Conservation (phyloP, 2,113 vertebrate genomes). For the Lanius collurio region DNA sequence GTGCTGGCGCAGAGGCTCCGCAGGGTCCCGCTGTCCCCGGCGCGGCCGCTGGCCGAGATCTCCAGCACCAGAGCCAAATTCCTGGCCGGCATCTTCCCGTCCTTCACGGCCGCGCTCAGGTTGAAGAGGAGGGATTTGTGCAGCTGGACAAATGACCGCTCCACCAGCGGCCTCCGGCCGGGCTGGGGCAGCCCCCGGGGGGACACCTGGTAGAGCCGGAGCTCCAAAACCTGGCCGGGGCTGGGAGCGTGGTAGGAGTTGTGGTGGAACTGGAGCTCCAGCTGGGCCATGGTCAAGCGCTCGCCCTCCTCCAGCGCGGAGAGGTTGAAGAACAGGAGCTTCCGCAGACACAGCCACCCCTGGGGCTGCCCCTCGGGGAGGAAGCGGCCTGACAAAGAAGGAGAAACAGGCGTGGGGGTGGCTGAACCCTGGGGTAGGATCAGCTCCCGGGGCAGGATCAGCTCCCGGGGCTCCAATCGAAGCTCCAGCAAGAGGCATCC, state of each 20-base stretch:
- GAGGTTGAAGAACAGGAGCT: conserved; percentile 86
- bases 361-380: conserved; percentile 9
- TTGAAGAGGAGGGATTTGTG: conserved; percentile 74
- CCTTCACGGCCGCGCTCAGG: conserved; percentile 71
- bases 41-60: not conserved
- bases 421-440: not conserved
- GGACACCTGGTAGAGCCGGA: conserved; percentile 72
- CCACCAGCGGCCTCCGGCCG: conserved; percentile 70
- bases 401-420: not conserved
- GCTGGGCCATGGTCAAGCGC: conserved; percentile 79
- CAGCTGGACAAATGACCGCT: conserved; percentile 69
- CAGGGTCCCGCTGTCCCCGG: rapidly evolving
- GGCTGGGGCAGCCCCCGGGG: conserved; percentile 41
- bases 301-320: conserved; percentile 83
- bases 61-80: conserved; percentile 78
- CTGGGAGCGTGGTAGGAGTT: conserved; percentile 17
- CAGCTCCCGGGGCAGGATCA: conserved; percentile 19
- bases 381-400: conserved; percentile 45
- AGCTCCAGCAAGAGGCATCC: not conserved
- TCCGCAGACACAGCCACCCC: conserved; percentile 74
- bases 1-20: not conserved
- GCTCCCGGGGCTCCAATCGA: not conserved
- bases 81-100: conserved; percentile 53
- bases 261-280: conserved; percentile 81
- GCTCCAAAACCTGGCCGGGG: conserved; percentile 48